These are phyloP conservation scores for Episyrphus balteatus DNA, from an alignment of 1,140 invertebrate genomes.

Conservation along the genomic window DNA sequence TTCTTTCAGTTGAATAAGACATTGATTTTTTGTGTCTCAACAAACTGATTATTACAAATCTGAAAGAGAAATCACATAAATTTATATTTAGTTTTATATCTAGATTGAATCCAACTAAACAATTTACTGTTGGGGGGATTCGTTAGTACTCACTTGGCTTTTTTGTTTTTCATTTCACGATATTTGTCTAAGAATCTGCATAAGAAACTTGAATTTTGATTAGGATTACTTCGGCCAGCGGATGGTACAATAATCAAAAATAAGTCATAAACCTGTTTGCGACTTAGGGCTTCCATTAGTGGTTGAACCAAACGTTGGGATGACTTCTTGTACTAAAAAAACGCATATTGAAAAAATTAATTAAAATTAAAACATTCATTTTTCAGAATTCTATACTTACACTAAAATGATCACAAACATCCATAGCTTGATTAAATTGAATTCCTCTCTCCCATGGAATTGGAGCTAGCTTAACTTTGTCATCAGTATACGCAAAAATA, in stretches of 20 bases:
- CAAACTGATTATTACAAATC: constrained; percentile 25
- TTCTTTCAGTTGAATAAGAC: constrained; percentile 13
- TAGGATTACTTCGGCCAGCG: constrained; percentile 22
- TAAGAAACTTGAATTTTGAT: constrained; percentile 13
- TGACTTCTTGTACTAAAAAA: constrained; percentile 14
- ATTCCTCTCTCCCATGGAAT: constrained; percentile 16
- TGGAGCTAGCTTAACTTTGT: constrained; percentile 12
- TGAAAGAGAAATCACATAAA: constrained; percentile 4
- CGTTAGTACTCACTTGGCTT: constrained; percentile 20
- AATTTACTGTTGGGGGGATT: background rate
- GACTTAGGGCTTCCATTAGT: constrained; percentile 12
- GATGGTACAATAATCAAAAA: constrained; percentile 27
- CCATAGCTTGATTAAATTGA: constrained; percentile 14
- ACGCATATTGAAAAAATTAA: background rate
- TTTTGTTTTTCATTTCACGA: constrained; percentile 17
- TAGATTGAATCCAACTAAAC: background rate
- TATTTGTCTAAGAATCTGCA: constrained; percentile 16
- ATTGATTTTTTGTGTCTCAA: constrained; percentile 17
- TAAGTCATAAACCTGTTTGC: constrained; percentile 18
- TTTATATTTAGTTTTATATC: background rate
- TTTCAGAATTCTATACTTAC: no score
- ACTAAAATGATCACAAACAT: constrained; percentile 8
- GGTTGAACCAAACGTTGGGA: constrained; percentile 16
- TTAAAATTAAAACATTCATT: background rate
- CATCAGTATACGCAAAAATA: constrained; percentile 19